Base-by-base conservation (phyloP, 1,140 invertebrate genomes). In the Sycophila sp. region DNA sequence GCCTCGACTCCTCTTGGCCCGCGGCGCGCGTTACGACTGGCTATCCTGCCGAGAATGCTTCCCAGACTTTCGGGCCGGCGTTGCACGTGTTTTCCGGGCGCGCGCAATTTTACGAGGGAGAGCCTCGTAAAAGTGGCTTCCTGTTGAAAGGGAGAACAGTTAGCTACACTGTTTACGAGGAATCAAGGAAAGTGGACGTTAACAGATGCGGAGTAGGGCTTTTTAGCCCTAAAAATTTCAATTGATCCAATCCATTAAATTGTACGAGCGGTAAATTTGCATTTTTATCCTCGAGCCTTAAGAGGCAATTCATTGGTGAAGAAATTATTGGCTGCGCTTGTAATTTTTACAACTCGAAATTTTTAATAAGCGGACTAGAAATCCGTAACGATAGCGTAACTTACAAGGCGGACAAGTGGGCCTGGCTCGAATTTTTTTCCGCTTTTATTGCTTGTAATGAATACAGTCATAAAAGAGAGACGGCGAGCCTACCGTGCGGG, bases 121-220 rank as follows among this genome's bases (percentile, higher is more conserved):
- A 34, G 32, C 34, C 38, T 63, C 68, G 38, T 69, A 69, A 69
- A 69, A 69, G 34, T 28, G 58, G 58, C 45, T 55, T 63, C 59
- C 68, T 63, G 49, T 36, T 26, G 8, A 59, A 36, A 49, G 55
- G 65, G 65, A 59, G 59, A 32, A 60, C 60, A 60, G 34, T 55
- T 51, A 8, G 34, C 11, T 6, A 22, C 26, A 22, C 13, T 26
- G 30, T 53, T 64, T 53, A 53, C 19, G 60, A 32, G 45, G 5
- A 28, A 13, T 24, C 4, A 47, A 38, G 17, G 28, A n/a, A 64
- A 38, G 24, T n/a, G n/a, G n/a, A n/a, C n/a, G n/a, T n/a, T n/a
- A n/a, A n/a, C n/a, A n/a, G n/a, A n/a, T n/a, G n/a, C n/a, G n/a
- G n/a, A n/a, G n/a, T n/a, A n/a, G n/a, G n/a, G n/a, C n/a, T n/a